Base-by-base conservation (phyloP, 2,888 invertebrate species). In the Dendrolimus houi region DNA sequence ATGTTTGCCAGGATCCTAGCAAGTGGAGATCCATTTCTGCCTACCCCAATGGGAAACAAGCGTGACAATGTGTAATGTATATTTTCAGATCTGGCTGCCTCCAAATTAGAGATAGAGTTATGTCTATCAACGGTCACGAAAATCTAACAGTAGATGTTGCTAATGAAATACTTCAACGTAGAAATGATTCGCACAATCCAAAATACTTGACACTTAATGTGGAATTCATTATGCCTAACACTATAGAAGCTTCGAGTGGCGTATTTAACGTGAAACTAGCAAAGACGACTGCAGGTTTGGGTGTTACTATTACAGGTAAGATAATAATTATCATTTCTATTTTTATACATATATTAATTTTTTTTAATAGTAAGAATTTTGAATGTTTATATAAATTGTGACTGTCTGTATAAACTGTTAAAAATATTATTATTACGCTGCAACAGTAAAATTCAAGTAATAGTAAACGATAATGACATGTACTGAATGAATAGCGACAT, bases 191-290 rank as follows among this genome's bases (percentile, higher is more conserved):
- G 1, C 92, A 90, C 58, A 92, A 87, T 12, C 91, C 87, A 9
- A 92, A 93, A 67, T 94, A 95, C 87, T 92, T 97, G 53, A 94
- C 94, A 54, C 79, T 98, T 53, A 95, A 96, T 68, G 93, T 96
- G 1, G 97, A 98, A 77, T 98, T 98, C 81, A 97, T 96, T 84
- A 96, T 98, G 80, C 96, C 97, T 9, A 97, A 98, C 66, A 94
- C 97, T 0, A 97, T 98, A 54, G 96, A 97, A 63, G 97, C 98
- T 1, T 95, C 96, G 7, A 96, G 96, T 68, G 98, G 98, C 0
- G 95, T 97, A 0, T 98, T 98, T 75, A 96, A 95, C 63, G 97
- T 99, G 0, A 96, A 97, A 80, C 90, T 98, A 56, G 95, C 96
- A 7, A 94, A 95, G 67, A 94, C 93, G 41, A 94, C 94, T 52